These are phyloP conservation scores for Porphyrio hochstetteri DNA, from an alignment of 2,113 vertebrate species.

Conservation along the genomic window DNA sequence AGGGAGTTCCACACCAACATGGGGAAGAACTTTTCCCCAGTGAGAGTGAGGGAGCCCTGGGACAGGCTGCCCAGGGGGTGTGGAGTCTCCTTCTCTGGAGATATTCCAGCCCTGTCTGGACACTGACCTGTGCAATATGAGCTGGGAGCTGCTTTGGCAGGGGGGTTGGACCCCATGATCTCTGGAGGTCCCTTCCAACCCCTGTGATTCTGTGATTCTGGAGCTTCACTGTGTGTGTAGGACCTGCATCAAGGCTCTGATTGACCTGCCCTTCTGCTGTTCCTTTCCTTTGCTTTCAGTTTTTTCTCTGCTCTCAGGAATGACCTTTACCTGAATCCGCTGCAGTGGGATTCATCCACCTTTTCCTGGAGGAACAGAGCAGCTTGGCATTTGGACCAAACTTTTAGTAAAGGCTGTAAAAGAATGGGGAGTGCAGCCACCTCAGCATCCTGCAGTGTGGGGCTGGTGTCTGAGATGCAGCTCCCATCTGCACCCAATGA, in stretches of 20 bases:
- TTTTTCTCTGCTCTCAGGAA: background rate
- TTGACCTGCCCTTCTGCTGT: background rate
- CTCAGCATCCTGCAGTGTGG: background rate
- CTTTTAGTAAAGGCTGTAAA: fast-evolving
- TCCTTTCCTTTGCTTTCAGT: background rate
- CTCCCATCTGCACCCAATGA: fast-evolving
- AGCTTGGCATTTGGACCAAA: background rate
- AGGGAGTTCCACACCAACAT: too few relatives aligned
- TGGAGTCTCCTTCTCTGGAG: too few relatives aligned
- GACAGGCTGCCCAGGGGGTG: too few relatives aligned
- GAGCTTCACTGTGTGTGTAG: background rate
- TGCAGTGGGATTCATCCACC: background rate
- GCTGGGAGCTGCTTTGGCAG: too few relatives aligned
- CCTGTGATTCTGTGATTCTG: too few relatives aligned
- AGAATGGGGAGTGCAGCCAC: background rate
- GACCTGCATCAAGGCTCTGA: background rate
- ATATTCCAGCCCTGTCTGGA: too few relatives aligned
- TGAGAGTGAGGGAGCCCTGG: too few relatives aligned
- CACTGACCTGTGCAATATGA: too few relatives aligned
- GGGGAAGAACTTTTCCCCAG: too few relatives aligned
- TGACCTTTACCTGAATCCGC: background rate
- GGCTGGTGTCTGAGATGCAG: background rate
- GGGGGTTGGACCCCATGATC: too few relatives aligned
- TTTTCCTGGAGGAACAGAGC: background rate
- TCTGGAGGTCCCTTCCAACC: too few relatives aligned